phyloP scores from a whole-genome alignment of 2,113 vertebrate genomes.

The Jacana jacana region DNA sequence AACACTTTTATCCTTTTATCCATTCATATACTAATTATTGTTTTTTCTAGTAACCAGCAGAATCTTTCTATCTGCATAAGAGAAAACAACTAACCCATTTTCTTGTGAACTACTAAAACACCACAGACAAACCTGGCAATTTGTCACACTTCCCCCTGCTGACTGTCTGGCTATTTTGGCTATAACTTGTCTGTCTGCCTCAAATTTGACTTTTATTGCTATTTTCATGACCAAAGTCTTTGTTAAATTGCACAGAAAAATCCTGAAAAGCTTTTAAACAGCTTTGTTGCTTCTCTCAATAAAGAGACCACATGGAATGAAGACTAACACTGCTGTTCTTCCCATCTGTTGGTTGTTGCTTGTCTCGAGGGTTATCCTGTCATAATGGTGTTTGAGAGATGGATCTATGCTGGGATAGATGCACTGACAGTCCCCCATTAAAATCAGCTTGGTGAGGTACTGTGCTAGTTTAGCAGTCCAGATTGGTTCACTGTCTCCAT shows the following conservation, averaged over 20 bases:
- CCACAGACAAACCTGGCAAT: neutral
- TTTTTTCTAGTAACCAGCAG: neutral
- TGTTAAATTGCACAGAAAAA: neutral
- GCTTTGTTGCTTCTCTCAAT: neutral
- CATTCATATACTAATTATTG: neutral
- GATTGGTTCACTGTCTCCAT: neutral
- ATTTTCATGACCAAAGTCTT: neutral
- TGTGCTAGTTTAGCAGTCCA: neutral
- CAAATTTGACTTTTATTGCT: neutral
- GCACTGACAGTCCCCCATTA: neutral
- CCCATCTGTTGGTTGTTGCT: constrained; percentile 4
- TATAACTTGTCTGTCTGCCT: neutral
- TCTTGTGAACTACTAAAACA: neutral
- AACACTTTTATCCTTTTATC: neutral
- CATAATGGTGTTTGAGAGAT: neutral
- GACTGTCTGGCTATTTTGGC: neutral
- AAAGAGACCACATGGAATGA: neutral
- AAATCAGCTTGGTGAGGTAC: neutral
- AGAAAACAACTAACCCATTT: neutral
- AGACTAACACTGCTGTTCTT: constrained; percentile 24
- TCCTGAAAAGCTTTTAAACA: neutral
- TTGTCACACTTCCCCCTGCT: neutral
- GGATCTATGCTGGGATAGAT: neutral
- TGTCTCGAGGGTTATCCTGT: neutral
- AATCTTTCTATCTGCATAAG: neutral